These are phyloP conservation scores for Dendropsophus ebraccatus DNA, from an alignment of 2,113 vertebrate genomes.

Conservation along the genomic window DNA sequence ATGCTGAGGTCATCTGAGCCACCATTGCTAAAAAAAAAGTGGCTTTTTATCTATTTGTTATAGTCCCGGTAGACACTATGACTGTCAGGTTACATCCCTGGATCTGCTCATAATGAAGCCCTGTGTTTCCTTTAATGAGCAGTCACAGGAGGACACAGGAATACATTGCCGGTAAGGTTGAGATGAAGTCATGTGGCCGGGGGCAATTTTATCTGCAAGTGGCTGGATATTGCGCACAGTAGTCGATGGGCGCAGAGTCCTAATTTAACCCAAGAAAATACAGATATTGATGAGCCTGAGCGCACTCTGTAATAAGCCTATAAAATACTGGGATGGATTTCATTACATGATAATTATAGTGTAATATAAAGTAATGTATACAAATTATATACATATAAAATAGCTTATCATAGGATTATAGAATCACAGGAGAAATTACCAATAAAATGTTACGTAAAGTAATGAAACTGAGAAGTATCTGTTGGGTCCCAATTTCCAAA, in stretches of 20 bases:
- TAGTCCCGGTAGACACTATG: neutral
- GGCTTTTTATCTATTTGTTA: neutral
- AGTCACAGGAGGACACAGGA: neutral
- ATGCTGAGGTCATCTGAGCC: neutral
- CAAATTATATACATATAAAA: neutral
- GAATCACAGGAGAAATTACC: no score
- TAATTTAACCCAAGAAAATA: neutral
- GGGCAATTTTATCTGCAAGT: neutral
- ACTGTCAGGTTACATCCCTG: conserved; percentile 33
- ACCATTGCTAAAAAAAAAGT: neutral
- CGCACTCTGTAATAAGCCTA: neutral
- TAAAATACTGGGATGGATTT: neutral
- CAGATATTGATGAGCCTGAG: neutral
- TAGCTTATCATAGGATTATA: neutral
- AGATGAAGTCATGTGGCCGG: conserved; percentile 19
- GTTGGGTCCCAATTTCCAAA: no score
- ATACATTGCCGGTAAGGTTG: neutral
- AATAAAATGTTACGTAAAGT: no score
- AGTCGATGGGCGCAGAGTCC: neutral
- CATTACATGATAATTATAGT: neutral
- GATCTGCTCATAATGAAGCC: neutral
- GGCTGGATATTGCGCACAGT: neutral
- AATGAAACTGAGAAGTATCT: no score
- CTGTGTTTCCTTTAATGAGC: conserved; percentile 24
- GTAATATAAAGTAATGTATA: neutral